Base-by-base conservation (phyloP, 2,888 invertebrate species). In the Eupithecia dodoneata region DNA sequence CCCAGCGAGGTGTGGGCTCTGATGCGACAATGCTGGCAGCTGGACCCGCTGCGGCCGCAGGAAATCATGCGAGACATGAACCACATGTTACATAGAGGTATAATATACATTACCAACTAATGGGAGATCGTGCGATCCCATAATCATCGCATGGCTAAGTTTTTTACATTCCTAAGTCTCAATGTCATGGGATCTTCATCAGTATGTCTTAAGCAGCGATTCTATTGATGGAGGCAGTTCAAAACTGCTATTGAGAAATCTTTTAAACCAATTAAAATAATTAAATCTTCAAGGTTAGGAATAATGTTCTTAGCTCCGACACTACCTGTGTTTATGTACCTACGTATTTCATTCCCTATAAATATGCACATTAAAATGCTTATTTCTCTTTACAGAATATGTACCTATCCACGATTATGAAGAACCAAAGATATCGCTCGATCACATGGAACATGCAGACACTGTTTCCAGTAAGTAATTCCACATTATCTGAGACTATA, bases 61-160 rank as follows among this genome's bases (percentile, higher is more conserved):
- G 97, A 97, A 80, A 97, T 98, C 85, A 97, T 98, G 96, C 96
- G 98, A 88, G 98, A 98, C 92, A 96, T 98, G 83, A 97, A 97
- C 92, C 97, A 97, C 90, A 96, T 97, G 87, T 92, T 97, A 81
- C 97, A 97, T 87, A 96, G 97, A 93, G 96, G 97, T 96, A 78
- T 4, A 78, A 0, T 7, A 42, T 15, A 6, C 41, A 12, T 6
- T 55, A 18, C 47, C 9, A 47, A 45, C 4, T 45, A 45, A 45
- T 45, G 45, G 4, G 45, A 45, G 45, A 45, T 45, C 6, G 4
- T 0, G 0, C 13, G 13, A 49, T 49, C 13, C 13, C 9, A 13
- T 12, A 49, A 49, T 13, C 13, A 2, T 12, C 2, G 47, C 5
- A 45, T 7, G 10, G 47, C 12, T 10, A 47, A 47, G 47, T 12